These are phyloP conservation scores for Sorex fumeus DNA, from an alignment of 2,113 vertebrate species.

Conservation along the genomic window DNA sequence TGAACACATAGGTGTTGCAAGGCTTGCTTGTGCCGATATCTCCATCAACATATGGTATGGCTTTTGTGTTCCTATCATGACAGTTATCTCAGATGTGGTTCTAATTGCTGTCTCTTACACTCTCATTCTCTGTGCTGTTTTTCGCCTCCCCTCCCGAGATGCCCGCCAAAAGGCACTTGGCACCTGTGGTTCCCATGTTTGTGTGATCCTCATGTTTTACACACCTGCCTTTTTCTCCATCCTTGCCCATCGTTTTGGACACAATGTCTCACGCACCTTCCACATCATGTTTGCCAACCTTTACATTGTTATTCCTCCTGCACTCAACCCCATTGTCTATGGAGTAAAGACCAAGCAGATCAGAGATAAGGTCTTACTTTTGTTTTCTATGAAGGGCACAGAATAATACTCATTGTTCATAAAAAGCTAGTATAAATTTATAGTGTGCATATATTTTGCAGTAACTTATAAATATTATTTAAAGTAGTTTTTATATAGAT, in stretches of 20 bases:
- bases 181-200: slow-evolving; percentile 62
- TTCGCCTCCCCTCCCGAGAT: slow-evolving; percentile 62
- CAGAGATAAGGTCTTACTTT: not conserved
- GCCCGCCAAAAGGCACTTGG: slow-evolving; percentile 54
- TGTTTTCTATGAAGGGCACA: not conserved
- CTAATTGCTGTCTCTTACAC: slow-evolving; percentile 57
- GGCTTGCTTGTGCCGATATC: slow-evolving; percentile 47
- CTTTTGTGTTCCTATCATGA: slow-evolving; percentile 60
- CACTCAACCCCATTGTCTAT: slow-evolving; percentile 73
- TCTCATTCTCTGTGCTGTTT: slow-evolving; percentile 62
- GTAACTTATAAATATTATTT: too few relatives aligned
- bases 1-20: slow-evolving; percentile 62
- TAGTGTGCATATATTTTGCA: too few relatives aligned
- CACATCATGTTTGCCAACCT: slow-evolving; percentile 49
- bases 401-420: too few relatives aligned
- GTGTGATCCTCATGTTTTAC: slow-evolving; percentile 64
- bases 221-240: slow-evolving; percentile 50
- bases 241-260: slow-evolving; percentile 59
- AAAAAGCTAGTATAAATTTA: too few relatives aligned
- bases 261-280: slow-evolving; percentile 32
- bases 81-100: slow-evolving; percentile 49
- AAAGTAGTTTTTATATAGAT: too few relatives aligned
- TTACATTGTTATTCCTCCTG: slow-evolving; percentile 50
- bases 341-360: slow-evolving; percentile 74
- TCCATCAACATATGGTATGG: slow-evolving; percentile 54